These are phyloP conservation scores for Malthinus seriepunctatus DNA, from an alignment of 2,888 invertebrate genomes.

Conservation along the genomic window DNA sequence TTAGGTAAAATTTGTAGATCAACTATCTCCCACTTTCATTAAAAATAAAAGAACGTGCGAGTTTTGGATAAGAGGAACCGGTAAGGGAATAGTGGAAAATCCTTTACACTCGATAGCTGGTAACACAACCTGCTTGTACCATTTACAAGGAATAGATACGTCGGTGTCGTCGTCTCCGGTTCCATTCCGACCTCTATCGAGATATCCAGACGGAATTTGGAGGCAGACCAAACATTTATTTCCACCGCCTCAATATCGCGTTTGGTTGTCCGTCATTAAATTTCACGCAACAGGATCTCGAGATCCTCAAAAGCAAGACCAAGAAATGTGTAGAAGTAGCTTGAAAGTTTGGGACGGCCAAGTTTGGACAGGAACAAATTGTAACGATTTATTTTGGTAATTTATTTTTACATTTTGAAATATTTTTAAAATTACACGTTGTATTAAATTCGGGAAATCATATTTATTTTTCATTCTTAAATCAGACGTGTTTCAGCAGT, in stretches of 20 bases:
- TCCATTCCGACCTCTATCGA: slow-evolving; percentile 62
- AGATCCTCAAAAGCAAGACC: slow-evolving; percentile 67
- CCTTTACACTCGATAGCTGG: slow-evolving; percentile 85
- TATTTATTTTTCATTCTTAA: slow-evolving; percentile 21
- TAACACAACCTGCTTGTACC: slow-evolving; percentile 88
- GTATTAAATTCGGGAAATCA: neutral
- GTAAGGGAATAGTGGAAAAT: slow-evolving; percentile 78
- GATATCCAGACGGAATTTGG: slow-evolving; percentile 57
- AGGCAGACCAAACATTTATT: slow-evolving; percentile 58
- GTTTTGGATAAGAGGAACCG: slow-evolving; percentile 82
- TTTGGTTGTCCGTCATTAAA: slow-evolving; percentile 86
- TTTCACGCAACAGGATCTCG: slow-evolving; percentile 75
- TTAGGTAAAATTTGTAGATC: slow-evolving; percentile 83
- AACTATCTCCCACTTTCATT: slow-evolving; percentile 81
- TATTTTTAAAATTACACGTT: neutral
- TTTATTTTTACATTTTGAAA: slow-evolving; percentile 38
- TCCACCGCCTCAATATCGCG: slow-evolving; percentile 71
- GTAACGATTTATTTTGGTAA: slow-evolving; percentile 83
- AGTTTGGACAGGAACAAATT: slow-evolving; percentile 72
- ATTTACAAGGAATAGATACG: slow-evolving; percentile 71
- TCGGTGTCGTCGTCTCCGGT: slow-evolving; percentile 56
- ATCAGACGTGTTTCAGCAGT: slow-evolving; percentile 40
- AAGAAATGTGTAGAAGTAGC: slow-evolving; percentile 81
- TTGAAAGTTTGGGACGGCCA: slow-evolving; percentile 88
- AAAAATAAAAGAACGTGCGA: slow-evolving; percentile 84